Base-by-base conservation (phyloP, 2,113 vertebrate species). In the Epinephelus fuscoguttatus region DNA sequence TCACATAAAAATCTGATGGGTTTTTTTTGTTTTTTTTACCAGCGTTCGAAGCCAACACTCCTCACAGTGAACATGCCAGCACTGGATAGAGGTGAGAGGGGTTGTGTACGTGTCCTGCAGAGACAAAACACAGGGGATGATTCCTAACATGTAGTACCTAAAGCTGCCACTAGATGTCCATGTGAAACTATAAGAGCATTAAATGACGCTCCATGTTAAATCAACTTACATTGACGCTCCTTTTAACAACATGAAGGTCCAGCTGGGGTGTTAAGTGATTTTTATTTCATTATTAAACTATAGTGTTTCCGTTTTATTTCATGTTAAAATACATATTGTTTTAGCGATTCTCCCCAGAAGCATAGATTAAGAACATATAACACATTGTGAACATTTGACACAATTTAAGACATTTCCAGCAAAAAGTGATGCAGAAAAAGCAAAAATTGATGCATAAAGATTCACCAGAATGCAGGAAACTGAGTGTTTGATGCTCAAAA, bases 31-130 rank as follows among this genome's bases (percentile, higher is more conserved):
- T 37, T 37, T 37, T 40, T 87, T 93, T 93, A 97, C 96, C 95
- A 97, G 88, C 0, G 96, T 95, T 23, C 96, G 93, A 56, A 96
- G 94, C 96, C 96, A 96, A 64, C 96, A 97, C 87, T 95, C 95
- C 84, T 97, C 96, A 86, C 96, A 97, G 90, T 97, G 96, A 68
- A 96, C 95, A 55, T 97, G 96, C 96, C 96, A 97, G 85, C 96
- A 97, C 92, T 97, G 96, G 84, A 96, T 96, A 76, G 96, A 97
- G 6, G 96, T 94, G 60, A 97, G 93, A 0, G 96, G 96, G 23
- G 94, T 91, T 0, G 92, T 94, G 91, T 97, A 97, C 0, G 93
- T 95, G 77, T 96, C 96, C 96, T 97, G 88, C 15, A 81, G 55
- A 78, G 10, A 90, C 17, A 81, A 25, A 70, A 52, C 9, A 17